Percentiles rank a stretch among this genome's conserved stretches.
Conservation (phyloP, 2,113 vertebrate genomes). For the Pteropus alecto region DNA sequence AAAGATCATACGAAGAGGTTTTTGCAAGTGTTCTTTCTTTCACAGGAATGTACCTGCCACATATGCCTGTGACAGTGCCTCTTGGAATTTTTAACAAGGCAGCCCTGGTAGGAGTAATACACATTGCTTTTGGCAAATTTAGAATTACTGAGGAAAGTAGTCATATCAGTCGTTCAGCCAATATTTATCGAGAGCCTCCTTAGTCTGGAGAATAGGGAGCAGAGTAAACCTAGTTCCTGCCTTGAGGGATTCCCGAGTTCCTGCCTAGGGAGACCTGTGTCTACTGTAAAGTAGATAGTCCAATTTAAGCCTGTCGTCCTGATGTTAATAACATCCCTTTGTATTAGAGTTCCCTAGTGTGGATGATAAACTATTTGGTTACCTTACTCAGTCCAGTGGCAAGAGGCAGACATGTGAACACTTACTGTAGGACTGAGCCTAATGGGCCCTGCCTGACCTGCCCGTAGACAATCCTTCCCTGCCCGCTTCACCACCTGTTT, state of each 20-base stretch:
- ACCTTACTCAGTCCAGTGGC: neutral
- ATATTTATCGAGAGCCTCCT: neutral
- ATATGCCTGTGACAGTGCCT: fast-evolving
- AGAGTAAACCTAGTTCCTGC: neutral
- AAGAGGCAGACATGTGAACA: neutral
- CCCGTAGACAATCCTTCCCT: neutral
- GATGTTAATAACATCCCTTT: neutral
- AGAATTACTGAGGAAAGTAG: neutral
- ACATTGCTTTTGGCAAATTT: neutral
- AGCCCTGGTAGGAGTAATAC: neutral
- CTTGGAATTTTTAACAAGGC: neutral
- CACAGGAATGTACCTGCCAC: neutral
- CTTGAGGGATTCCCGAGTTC: neutral
- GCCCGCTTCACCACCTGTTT: neutral
- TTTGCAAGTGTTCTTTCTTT: neutral
- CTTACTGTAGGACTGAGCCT: neutral
- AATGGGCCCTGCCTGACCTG: neutral
- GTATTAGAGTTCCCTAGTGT: neutral
- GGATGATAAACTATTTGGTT: neutral
- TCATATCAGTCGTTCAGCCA: neutral
- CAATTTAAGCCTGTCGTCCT: neutral
- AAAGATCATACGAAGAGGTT: neutral
- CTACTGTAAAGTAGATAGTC: neutral
- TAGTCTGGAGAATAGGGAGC: neutral
- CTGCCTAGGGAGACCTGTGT: neutral